Base-by-base conservation (phyloP, 2,888 invertebrate species). In the Fabriciana adippe region DNA sequence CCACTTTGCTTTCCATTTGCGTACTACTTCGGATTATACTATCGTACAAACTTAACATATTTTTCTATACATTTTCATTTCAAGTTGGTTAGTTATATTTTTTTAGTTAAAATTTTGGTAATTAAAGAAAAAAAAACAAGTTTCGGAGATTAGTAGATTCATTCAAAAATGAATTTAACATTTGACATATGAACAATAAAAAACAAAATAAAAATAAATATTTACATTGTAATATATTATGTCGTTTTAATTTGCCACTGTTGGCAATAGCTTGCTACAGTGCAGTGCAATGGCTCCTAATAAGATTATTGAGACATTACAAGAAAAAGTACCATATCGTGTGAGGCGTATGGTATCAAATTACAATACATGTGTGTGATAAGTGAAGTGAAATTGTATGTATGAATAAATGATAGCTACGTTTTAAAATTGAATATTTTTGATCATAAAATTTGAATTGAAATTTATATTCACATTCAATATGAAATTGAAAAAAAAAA, bases 1-100 rank as follows among this genome's bases (percentile, higher is more conserved):
- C 80, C 82, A 85, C 83, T 85, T 86, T 81, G 82, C 82, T 86
- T 87, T 86, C 83, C 83, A 83, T 82, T 76, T 68, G 72, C 62
- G 65, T 65, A 60, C 16, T 48, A 59, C 56, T 60, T 51, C 50
- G 26, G 26, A 55, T 26, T n/a, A 31, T 48, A 41, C 35, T 0
- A 41, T 55, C 13, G 2, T 55, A 11, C 5, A 6, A 35, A 26
- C 15, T 26, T 13, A 13, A 21, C 11, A 26, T 11, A 48, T 59
- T 47, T 13, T 55, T 55, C 16, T 45, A 21, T 21, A 11, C 21
- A 21, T n/a, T 45, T 45, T 15, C 11, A 50, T 15, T 14, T 50
- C 3, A n/a, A 14, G 1, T n/a, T n/a, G 14, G n/a, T 50, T n/a
- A 11, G 35, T 11, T 41, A 11, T 11, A 41, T 41, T 41, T 41